These are phyloP conservation scores for Nymphalis polychloros DNA, from an alignment of 2,888 invertebrate genomes.

Conservation along the genomic window DNA sequence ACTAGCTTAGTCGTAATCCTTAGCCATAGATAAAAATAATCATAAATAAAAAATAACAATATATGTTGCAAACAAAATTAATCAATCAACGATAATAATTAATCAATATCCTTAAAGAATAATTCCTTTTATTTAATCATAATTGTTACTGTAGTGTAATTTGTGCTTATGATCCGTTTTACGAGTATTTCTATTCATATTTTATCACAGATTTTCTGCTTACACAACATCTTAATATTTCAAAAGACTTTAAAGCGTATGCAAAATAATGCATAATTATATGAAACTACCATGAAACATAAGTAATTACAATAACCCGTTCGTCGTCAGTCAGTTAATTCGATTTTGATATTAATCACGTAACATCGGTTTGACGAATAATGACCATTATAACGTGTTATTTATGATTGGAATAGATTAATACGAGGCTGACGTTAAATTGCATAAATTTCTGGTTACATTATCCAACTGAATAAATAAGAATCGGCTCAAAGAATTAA, in stretches of 20 bases:
- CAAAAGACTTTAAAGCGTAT: background rate
- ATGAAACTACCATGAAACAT: background rate
- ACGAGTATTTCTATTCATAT: no score
- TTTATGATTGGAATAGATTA: conserved; percentile 17
- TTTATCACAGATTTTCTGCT: no score
- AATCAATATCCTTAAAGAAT: no score
- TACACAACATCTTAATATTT: no score
- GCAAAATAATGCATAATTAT: background rate
- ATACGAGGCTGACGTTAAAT: background rate
- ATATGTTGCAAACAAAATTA: no score
- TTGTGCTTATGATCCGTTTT: no score
- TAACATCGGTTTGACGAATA: conserved; percentile 21
- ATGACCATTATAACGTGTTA: conserved; percentile 15
- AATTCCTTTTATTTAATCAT: no score
- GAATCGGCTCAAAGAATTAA: background rate
- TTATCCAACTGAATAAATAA: background rate
- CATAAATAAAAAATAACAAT: no score
- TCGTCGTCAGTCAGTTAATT: background rate
- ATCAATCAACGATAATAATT: no score
- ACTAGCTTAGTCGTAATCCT: background rate
- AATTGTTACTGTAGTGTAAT: no score
- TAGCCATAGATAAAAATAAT: no score
- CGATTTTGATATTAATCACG: conserved; percentile 3
- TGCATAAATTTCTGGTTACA: conserved; percentile 16
- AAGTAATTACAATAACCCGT: background rate